Evolutionary conservation across 2,888 invertebrate species (phyloP).

Genomic region (Leptogaster cylindrica): DNA sequence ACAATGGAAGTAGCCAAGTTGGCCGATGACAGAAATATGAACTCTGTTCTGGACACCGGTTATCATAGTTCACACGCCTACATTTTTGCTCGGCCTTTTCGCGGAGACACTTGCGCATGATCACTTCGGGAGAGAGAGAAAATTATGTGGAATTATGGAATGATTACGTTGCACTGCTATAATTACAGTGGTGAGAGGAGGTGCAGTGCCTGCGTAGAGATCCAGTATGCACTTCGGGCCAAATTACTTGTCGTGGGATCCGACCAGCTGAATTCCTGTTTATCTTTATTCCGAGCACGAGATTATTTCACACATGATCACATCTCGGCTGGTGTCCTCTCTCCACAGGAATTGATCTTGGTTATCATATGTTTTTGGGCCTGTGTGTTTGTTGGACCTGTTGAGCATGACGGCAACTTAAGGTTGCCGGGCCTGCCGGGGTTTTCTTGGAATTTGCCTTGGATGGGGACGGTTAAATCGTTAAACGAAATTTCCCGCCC

Average conservation of each 20-base stretch:
- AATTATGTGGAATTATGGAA: too few species aligned
- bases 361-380: conserved; percentile 16
- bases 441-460: conserved; percentile 30
- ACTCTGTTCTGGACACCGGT: too few species aligned
- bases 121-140: too few species aligned
- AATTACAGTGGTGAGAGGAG: too few species aligned
- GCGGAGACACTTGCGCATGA: too few species aligned
- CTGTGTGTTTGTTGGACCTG: conserved; percentile 17
- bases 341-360: neutral
- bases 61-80: too few species aligned
- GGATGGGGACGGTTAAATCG: conserved; percentile 42
- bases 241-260: neutral
- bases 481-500: conserved; percentile 46
- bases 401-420: conserved; percentile 9
- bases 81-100: too few species aligned
- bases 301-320: conserved; percentile 33
- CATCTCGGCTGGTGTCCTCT: neutral
- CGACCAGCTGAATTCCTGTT: conserved; percentile 17
- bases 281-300: conserved; percentile 32
- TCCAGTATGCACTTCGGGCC: too few species aligned
- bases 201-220: too few species aligned
- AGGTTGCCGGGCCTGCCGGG: conserved; percentile 1
- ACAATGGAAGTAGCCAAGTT: too few species aligned
- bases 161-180: too few species aligned
- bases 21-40: too few species aligned